These are phyloP conservation scores for Notocelia uddmanniana DNA, from an alignment of 2,888 invertebrate species.

Conservation along the genomic window DNA sequence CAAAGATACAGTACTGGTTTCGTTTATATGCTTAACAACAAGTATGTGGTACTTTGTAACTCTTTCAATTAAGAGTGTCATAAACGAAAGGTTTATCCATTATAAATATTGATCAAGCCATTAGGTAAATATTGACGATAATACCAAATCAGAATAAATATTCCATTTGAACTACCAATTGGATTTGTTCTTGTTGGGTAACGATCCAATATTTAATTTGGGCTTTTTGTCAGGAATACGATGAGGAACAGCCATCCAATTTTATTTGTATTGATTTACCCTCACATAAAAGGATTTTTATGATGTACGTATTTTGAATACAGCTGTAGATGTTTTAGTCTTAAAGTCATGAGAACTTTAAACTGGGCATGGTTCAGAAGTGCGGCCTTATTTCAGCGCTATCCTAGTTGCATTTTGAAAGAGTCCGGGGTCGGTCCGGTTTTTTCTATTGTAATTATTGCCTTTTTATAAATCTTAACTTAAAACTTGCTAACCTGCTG, in stretches of 20 bases:
- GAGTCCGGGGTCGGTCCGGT: too few relatives aligned
- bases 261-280: constrained; percentile 3
- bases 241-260: constrained; percentile 24
- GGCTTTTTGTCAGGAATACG: constrained; percentile 23
- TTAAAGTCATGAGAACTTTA: too few relatives aligned
- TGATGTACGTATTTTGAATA: neutral
- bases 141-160: constrained; percentile 49
- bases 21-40: too few relatives aligned
- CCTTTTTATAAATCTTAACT: too few relatives aligned
- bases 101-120: constrained; percentile 61
- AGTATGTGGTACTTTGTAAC: too few relatives aligned
- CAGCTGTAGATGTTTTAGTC: neutral
- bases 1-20: neutral
- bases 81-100: constrained; percentile 45
- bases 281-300: neutral
- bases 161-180: constrained; percentile 27
- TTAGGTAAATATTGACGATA: constrained; percentile 57
- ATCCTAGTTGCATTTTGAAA: too few relatives aligned
- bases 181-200: constrained; percentile 22
- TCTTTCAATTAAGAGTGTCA: neutral
- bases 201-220: constrained; percentile 34
- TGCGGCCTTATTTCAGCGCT: neutral
- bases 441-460: too few relatives aligned
- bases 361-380: too few relatives aligned
- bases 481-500: constrained; percentile 85